These are phyloP conservation scores for Apostichopus leukothele DNA, from an alignment of 53 echinoderm and acorn worm genomes.

Conservation along the genomic window DNA sequence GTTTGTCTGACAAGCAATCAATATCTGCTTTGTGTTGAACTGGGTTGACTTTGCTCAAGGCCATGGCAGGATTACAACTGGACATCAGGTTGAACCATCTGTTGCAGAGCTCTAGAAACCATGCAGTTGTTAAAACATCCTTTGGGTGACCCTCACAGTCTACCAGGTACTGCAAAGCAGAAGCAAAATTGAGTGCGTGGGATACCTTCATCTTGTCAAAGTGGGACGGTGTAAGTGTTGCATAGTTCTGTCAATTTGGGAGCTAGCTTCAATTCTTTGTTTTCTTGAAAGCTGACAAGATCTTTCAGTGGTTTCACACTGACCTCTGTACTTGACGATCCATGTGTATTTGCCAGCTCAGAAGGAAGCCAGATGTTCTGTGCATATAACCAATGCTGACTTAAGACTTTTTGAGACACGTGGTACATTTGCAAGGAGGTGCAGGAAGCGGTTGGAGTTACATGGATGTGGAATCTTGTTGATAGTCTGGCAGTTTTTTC, in stretches of 20 bases:
- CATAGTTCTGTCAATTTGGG: conserved; percentile 44
- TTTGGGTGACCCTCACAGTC: conserved; percentile 14
- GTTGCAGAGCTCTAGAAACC: conserved; percentile 43
- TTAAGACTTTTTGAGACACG: conserved; percentile 62
- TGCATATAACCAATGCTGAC: conserved; percentile 48
- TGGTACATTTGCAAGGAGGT: conserved; percentile 38
- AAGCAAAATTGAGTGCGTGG: conserved; percentile 47
- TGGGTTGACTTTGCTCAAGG: no score
- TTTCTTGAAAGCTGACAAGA: conserved; percentile 56
- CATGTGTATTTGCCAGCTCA: neutral
- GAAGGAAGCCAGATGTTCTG: neutral
- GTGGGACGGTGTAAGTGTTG: conserved; percentile 57
- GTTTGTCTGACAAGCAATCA: no score
- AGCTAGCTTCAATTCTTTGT: conserved; percentile 62
- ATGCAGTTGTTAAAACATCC: conserved; percentile 37
- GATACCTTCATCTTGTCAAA: conserved; percentile 78
- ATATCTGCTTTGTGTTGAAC: no score
- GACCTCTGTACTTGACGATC: neutral
- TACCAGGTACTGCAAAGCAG: conserved; percentile 45
- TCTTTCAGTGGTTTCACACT: conserved; percentile 52
- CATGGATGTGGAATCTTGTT: conserved; percentile 12
- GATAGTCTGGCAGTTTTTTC: conserved; percentile 1
- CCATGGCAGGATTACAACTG: no score
- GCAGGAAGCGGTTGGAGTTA: neutral
- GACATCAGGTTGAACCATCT: conserved; percentile 54